Conservation (phyloP, 1,140 invertebrate genomes). For the Archivesica marissinica region DNA sequence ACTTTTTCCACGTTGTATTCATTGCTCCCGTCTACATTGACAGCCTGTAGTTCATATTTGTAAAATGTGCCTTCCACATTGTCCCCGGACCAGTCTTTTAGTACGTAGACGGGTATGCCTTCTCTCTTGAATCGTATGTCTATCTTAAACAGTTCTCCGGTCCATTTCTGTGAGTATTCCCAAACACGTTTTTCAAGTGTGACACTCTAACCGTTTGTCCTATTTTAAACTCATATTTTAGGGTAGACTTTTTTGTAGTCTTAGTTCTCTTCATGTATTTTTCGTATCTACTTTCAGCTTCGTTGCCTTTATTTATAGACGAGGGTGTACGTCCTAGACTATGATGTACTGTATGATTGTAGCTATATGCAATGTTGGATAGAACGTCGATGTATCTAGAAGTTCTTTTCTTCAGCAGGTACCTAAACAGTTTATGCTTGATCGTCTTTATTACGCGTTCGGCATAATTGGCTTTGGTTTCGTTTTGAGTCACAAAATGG, state of each 20-base stretch:
- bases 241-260: background rate
- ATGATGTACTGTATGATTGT: conserved; percentile 15
- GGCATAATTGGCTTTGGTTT: conserved; percentile 24
- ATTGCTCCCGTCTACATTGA: background rate
- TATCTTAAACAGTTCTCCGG: conserved; percentile 19
- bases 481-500: background rate
- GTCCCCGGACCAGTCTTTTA: background rate
- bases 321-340: background rate
- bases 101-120: background rate
- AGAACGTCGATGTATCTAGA: background rate
- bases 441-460: conserved; percentile 25
- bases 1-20: conserved; percentile 29
- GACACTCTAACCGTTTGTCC: conserved; percentile 5
- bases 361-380: background rate
- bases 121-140: background rate
- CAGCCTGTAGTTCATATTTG: background rate
- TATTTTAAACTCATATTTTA: conserved; percentile 4
- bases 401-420: background rate
- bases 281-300: background rate
- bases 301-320: background rate
- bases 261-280: background rate
- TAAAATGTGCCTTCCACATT: conserved; percentile 7
- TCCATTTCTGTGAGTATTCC: conserved; percentile 36
- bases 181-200: background rate
- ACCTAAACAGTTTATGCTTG: conserved; percentile 21